Base-by-base conservation (phyloP, 2,888 invertebrate genomes). In the Drosophila buzzatii region DNA sequence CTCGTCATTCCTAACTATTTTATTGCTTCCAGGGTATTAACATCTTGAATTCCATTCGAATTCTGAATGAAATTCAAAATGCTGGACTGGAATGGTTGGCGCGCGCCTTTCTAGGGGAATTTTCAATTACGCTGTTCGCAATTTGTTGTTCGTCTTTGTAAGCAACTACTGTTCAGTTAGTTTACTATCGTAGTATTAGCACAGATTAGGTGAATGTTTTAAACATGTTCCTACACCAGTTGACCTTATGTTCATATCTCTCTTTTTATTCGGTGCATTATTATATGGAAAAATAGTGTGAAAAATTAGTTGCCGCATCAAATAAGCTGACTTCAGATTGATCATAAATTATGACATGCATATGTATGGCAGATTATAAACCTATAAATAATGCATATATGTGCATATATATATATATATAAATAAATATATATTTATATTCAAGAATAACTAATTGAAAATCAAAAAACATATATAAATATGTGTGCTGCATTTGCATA, bases 321-420 rank as follows among this genome's bases (percentile, higher is more conserved):
- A 53, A 27, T 35, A 31, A 69, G 69, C 23, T 41, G 42, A 31
- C 35, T 44, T 64, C 53, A 59, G 52, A 60, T 76, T 61, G 61
- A 67, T 80, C 81, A 76, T 76, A 80, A 80, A 70, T 71, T 52
- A 61, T 27, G 57, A 42, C 44, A 58, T 63, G 37, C 72, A 80
- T 76, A 67, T 76, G 71, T 64, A 69, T 74, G 49, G 23, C 39
- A 44, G 10, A 60, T 69, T 66, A 57, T 20, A 44, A n/a, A 23
- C 52, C n/a, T 31, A 63, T 65, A 59, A 76, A 76, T 75, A 78
- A 75, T 73, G 41, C 45, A 20, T 66, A 8, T 18, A 10, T 35
- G 16, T 12, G 39, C 33, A 20, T 65, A 7, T 33, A 33, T 12
- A 39, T 37, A 20, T 65, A 7, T 33, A 33, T 12, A 39, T n/a